Evolutionary conservation across 1,140 invertebrate genomes (phyloP), one percentile per base, ranked within the genome.

Genomic region (Tetragonula clypearis): DNA sequence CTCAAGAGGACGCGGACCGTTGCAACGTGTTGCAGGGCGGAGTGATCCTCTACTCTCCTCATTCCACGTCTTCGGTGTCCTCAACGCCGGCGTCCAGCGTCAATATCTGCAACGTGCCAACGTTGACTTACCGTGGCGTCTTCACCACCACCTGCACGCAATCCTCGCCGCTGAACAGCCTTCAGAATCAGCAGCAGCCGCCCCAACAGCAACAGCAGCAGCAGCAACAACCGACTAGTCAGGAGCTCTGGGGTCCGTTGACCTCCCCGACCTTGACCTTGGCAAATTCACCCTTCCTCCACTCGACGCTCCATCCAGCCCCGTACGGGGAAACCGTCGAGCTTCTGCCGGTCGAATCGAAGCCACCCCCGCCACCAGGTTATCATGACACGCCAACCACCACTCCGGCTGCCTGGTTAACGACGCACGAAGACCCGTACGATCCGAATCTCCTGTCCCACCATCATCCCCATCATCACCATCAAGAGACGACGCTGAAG

Each of bases 361-460:
- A 95, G 56, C 93, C 94, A 23, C 88, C 93, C 30, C 90, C 93
- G 49, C 93, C 92, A 6, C 92, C 93, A 4, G 93, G 92, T 15
- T 95, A 94, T 76, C 92, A 94, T 68, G 94, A 95, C 17, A 90
- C 93, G 4, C 87, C 92, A 1, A 93, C 89, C 35, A 90, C 94
- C 23, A 93, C 92, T 1, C 75, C 93, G 0, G 60, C 90, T 0
- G 87, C 86, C 56, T 95, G 94, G 94, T 53, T 95, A 11, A 94
- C 95, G 79, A 96, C 97, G 73, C 98, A 98, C 92, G 97, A 98
- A 88, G 97, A 98, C 90, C 96, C 96, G 0, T 97, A 97, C 90
- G 96, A 95, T 87, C 92, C 95, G 6, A 92, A 92, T 65, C 90
- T 95, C 21, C 84, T 94, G 30, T 89, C 91, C 19, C 93, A 94